A percentile compares a stretch with the other conserved stretches of the same genome.
phyloP scores from a whole-genome alignment of 1,140 invertebrate genomes.

The Pissodes strobi region DNA sequence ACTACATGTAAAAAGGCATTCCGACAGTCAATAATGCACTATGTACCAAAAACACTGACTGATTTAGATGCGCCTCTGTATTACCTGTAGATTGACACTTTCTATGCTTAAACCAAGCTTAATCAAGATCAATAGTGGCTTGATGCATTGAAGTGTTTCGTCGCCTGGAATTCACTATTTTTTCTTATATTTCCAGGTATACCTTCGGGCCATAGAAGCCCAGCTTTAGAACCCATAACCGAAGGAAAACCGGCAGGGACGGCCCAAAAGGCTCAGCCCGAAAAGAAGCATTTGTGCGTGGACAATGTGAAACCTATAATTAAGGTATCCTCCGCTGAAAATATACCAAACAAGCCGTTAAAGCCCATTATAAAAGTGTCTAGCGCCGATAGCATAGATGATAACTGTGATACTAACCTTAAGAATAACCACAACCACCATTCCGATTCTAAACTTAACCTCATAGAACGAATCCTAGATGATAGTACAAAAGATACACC shows the following conservation, averaged over 20 bases:
- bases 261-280: conserved; percentile 8
- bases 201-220: conserved; percentile 50
- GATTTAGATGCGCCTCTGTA: too few species aligned
- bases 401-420: conserved; percentile 12
- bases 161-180: too few species aligned
- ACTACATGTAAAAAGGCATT: too few species aligned
- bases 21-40: too few species aligned
- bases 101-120: too few species aligned
- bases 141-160: too few species aligned
- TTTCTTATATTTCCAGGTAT: conserved; percentile 46
- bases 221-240: conserved; percentile 51
- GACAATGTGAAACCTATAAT: conserved; percentile 42
- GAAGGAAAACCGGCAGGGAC: conserved; percentile 46
- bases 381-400: conserved; percentile 22
- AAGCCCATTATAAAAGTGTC: conserved; percentile 46
- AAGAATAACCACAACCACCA: too few species aligned
- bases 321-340: conserved; percentile 42
- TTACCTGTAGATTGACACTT: too few species aligned
- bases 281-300: conserved; percentile 15
- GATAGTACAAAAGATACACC: background rate
- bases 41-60: too few species aligned
- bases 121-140: too few species aligned
- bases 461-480: conserved; percentile 2
- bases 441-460: background rate
- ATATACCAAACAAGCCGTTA: conserved; percentile 7